phyloP scores from a whole-genome alignment of 37 sponge, comb jelly and placozoan species.

The Cliona cf. orientalis region DNA sequence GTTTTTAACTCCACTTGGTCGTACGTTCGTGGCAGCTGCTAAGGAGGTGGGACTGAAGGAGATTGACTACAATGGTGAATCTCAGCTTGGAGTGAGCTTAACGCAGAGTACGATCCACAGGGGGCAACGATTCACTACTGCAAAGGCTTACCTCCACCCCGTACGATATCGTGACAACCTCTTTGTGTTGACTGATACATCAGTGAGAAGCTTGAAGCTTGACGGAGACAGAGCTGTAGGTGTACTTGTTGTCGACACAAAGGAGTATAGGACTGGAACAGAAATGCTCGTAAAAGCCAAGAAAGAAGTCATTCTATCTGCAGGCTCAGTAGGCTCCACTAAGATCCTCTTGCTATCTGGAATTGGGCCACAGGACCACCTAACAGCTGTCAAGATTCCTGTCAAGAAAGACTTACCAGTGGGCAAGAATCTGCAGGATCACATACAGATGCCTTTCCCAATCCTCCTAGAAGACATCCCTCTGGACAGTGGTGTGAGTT shows the following conservation, averaged over 20 bases:
- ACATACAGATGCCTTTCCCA: conserved; percentile 46
- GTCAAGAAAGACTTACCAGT: conserved; percentile 70
- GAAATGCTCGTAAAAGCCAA: conserved; percentile 47
- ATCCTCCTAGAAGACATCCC: background rate
- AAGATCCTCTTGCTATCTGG: conserved; percentile 77
- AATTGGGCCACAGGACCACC: conserved; percentile 65
- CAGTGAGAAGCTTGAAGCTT: conserved; percentile 44
- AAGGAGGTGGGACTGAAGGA: conserved; percentile 60
- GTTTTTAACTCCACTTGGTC: conserved; percentile 34
- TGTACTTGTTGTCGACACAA: conserved; percentile 10
- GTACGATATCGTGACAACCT: conserved; percentile 56
- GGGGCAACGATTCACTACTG: conserved; percentile 54
- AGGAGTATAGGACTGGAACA: conserved; percentile 25
- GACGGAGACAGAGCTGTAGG: conserved; percentile 26
- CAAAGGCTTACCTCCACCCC: conserved; percentile 67
- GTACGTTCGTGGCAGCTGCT: conserved; percentile 56
- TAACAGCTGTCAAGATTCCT: conserved; percentile 20
- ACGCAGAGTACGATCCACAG: conserved; percentile 45
- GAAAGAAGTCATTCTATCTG: conserved; percentile 68
- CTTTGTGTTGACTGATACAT: conserved; percentile 35
- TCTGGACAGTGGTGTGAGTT: background rate
- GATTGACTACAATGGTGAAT: conserved; percentile 66
- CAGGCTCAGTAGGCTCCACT: conserved; percentile 73
- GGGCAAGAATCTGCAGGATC: conserved; percentile 85
- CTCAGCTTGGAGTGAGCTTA: conserved; percentile 59